Base-by-base conservation (phyloP, 2,113 vertebrate species). In the Herpailurus yagouaroundi region DNA sequence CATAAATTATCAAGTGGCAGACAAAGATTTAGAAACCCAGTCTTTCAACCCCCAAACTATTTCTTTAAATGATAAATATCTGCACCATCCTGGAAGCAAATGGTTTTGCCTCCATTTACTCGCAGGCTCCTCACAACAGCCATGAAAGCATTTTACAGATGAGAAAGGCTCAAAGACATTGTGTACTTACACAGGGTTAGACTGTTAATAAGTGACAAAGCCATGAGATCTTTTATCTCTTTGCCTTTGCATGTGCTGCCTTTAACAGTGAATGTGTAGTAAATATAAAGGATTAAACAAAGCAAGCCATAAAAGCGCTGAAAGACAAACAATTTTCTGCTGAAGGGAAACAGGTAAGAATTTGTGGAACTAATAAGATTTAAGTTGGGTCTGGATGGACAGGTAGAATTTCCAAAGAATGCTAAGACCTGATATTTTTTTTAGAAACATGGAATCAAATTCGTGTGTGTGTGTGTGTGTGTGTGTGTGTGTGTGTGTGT, bases 401-500 rank as follows among this genome's bases (percentile, higher is more conserved):
- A 79, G 55, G 29, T 31, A 84, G 52, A 79, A 89, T 95, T 96
- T 97, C 71, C 73, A 85, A 96, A 94, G 63, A 83, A 31, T 23
- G 48, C 48, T 33, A 86, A 85, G 80, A 52, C 33, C n/a, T 55
- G 8, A 69, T 77, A 11, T n/a, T 52, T 52, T 73, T 69, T 86
- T 48, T 36, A 9, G 48, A 50, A 77, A 91, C 71, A 5, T 71
- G 41, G 38, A 63, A 74, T 73, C 55, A 84, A 88, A 41, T 48
- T 87, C 16, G 38, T 12, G 19, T 8, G 11, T 60, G 21, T 52
- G 16, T 74, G 68, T 18, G 52, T 7, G 0, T 84, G 7, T n/a
- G 41, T 60, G 2, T 31, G 5, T 36, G 2, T 80, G 4, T 57
- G 10, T 80, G 87, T 12, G 57, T 60, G 21, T 60, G 57, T 77